Base-by-base conservation (phyloP, 2,113 vertebrate genomes). In the Pyxicephalus adspersus region DNA sequence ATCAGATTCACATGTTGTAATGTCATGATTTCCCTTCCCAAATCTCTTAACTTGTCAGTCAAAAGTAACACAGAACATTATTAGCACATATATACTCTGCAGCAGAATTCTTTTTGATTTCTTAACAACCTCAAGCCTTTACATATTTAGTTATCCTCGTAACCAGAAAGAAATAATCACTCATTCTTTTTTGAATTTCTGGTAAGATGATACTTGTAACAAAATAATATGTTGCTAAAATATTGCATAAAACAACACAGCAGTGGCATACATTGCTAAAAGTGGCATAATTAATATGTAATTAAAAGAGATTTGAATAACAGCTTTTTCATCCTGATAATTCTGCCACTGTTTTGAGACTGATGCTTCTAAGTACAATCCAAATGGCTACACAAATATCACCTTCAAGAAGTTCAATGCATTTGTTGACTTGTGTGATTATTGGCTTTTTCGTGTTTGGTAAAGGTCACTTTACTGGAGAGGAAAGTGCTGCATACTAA, bases 401-500 rank as follows among this genome's bases (percentile, higher is more conserved):
- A 58, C 65, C 54, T 79, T 67, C 31, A 68, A 15, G 22, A 17
- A 70, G 34, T 79, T 38, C 65, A 70, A 79, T 79, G 58, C 29
- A 20, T 67, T 38, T 68, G 65, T 60, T 68, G 68, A 68, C 65
- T 22, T 51, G 31, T 52, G 52, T 71, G 72, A 3, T n/a, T 73
- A 0, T 83, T 77, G 20, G 28, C 31, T 61, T 70, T 34, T 34
- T 63, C 45, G 20, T 64, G 4, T 29, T 26, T 31, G 54, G 45
- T 63, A 76, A 79, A 70, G 64, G 64, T 79, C 77, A 79, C 29
- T 38, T 60, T 58, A 22, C n/a, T 54, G 18, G 18, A 29, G n/a
- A 22, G 19, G 23, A 80, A 26, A 60, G 22, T 80, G 11, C 13
- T 70, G 26, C 29, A 72, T 72, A 71, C 28, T 23, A 50, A 38